phyloP scores from a whole-genome alignment of 2,113 vertebrate genomes.

The Brachyhypopomus gauderio region DNA sequence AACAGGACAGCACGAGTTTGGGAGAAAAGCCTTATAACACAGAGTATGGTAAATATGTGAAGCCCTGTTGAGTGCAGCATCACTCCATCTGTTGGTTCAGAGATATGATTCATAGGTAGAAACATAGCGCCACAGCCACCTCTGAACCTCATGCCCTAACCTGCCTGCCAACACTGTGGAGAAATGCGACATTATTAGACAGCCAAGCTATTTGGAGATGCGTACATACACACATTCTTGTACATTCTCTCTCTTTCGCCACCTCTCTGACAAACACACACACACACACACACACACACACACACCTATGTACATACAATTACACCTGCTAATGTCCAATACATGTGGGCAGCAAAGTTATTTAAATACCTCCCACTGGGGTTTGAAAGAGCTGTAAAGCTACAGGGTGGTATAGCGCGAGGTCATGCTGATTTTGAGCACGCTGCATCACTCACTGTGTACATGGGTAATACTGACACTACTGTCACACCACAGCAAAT shows the following conservation, averaged over 20 bases:
- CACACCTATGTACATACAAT: conserved; percentile 5
- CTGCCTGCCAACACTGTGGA: conserved; percentile 35
- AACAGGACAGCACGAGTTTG: background rate
- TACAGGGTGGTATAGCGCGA: background rate
- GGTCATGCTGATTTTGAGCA: background rate
- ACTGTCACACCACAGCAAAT: too few species aligned
- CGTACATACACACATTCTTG: background rate
- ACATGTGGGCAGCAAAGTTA: conserved; percentile 25
- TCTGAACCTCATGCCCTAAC: conserved; percentile 41
- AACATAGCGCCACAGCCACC: conserved; percentile 39
- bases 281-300: conserved; percentile 1
- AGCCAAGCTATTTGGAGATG: conserved; percentile 15
- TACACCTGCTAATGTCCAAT: background rate
- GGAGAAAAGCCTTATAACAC: background rate
- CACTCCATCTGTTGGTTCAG: conserved; percentile 16
- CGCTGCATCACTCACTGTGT: background rate
- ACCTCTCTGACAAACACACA: conserved; percentile 3
- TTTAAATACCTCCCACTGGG: conserved; percentile 16
- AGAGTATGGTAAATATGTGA: background rate
- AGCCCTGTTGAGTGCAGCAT: conserved; percentile 9
- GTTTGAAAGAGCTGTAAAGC: background rate
- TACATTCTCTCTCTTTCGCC: background rate
- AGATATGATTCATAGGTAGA: conserved; percentile 37
- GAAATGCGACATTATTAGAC: conserved; percentile 23
- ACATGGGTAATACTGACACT: too few species aligned